Evolutionary conservation across 2,797 vertebrate genomes (phyloP).

Genomic region (Pelobates cultripes): DNA sequence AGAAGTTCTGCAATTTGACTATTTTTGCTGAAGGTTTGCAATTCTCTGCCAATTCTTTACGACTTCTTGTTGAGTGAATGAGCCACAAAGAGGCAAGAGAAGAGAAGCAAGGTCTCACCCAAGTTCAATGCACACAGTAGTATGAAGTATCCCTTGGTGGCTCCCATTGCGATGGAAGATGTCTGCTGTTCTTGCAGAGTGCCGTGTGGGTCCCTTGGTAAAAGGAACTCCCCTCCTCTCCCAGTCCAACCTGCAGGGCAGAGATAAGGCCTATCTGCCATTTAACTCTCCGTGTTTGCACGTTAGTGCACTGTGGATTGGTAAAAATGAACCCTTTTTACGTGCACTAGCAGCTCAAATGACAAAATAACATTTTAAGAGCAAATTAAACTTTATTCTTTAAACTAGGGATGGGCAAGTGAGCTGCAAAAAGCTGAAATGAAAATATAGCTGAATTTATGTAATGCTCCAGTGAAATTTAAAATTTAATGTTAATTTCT

Average conservation of each 20-base stretch:
- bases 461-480: no score
- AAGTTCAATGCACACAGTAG: not conserved
- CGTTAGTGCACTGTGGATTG: no score
- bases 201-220: not conserved
- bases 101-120: not conserved
- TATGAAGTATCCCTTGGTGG: not conserved
- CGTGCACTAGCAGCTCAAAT: no score
- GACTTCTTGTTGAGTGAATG: not conserved
- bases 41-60: no score
- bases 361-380: no score
- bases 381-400: not conserved
- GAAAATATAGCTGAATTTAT: no score
- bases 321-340: no score
- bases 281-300: not conserved
- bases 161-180: not conserved
- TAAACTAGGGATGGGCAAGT: no score
- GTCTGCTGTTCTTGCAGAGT: not conserved
- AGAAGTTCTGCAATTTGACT: no score
- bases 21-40: no score
- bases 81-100: not conserved
- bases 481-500: no score
- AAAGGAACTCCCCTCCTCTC: not conserved
- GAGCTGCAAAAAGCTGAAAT: no score
- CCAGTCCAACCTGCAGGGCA: not conserved
- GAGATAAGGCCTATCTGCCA: conserved; percentile 1